Percentiles rank a stretch among this genome's conserved stretches.
Evolutionary conservation across 2,113 vertebrate species (phyloP).

Genomic region (Chamaetylas fuelleborni): DNA sequence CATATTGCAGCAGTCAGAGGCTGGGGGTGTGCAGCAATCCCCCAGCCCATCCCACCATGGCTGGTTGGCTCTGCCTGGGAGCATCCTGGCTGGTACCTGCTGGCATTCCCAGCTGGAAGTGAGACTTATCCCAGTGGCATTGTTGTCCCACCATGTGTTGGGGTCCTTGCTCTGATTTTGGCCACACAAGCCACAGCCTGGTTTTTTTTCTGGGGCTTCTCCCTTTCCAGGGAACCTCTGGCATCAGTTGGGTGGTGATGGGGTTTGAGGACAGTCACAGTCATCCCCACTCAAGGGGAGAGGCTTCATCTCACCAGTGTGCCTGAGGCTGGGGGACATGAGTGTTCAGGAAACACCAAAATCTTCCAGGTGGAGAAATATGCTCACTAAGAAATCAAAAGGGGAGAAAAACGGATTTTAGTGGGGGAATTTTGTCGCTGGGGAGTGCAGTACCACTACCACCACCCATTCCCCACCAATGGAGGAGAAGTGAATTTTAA

Average conservation of each 20-base stretch:
- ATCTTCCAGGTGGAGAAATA: neutral
- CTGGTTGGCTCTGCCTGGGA: neutral
- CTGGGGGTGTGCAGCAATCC: neutral
- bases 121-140: neutral
- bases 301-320: neutral
- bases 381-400: neutral
- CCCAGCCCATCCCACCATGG: neutral
- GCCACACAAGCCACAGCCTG: neutral
- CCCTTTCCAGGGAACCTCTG: accelerated
- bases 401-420: neutral
- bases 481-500: neutral
- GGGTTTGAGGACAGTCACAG: neutral
- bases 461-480: accelerated
- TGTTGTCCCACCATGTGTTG: accelerated
- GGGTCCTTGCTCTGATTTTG: neutral
- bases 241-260: accelerated
- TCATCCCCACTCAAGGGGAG: accelerated
- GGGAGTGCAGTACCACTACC: neutral
- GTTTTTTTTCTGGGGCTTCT: neutral
- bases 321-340: accelerated
- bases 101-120: neutral
- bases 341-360: neutral
- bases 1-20: neutral
- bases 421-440: accelerated
- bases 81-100: accelerated